These are phyloP conservation scores for Anastrepha ludens DNA, from an alignment of 1,140 invertebrate genomes.

Conservation along the genomic window DNA sequence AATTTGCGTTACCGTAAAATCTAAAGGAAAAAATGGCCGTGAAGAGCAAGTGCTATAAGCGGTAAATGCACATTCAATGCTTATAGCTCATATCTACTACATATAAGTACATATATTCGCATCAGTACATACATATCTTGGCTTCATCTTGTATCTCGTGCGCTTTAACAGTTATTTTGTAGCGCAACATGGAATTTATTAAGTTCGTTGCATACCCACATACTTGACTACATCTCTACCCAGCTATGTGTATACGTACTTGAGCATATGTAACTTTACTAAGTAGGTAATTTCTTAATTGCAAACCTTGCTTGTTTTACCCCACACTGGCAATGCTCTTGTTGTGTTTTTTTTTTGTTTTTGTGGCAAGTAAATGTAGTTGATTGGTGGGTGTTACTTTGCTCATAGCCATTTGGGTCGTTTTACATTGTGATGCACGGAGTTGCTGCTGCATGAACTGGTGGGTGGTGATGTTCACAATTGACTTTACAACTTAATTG, in stretches of 20 bases:
- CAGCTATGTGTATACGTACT: background rate
- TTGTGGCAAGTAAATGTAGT: background rate
- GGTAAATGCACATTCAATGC: background rate
- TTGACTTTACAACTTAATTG: constrained; percentile 45
- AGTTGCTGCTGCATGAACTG: background rate
- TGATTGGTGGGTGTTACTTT: background rate
- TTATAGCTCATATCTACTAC: background rate
- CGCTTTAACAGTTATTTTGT: constrained; percentile 36
- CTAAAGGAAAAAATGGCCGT: background rate
- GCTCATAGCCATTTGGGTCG: constrained; percentile 3
- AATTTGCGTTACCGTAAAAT: constrained; percentile 29
- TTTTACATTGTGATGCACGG: background rate
- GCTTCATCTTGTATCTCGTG: constrained; percentile 27
- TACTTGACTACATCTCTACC: background rate
- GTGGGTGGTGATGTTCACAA: background rate
- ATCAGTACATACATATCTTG: background rate
- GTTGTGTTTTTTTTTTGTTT: background rate
- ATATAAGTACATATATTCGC: background rate
- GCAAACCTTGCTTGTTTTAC: background rate
- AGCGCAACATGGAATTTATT: constrained; percentile 37
- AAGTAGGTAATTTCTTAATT: constrained; percentile 53
- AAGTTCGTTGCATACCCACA: background rate
- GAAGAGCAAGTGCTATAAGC: constrained; percentile 5
- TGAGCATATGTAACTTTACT: background rate
- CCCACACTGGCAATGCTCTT: background rate